Conservation (phyloP, 2,888 invertebrate genomes). For the Elegia similella region DNA sequence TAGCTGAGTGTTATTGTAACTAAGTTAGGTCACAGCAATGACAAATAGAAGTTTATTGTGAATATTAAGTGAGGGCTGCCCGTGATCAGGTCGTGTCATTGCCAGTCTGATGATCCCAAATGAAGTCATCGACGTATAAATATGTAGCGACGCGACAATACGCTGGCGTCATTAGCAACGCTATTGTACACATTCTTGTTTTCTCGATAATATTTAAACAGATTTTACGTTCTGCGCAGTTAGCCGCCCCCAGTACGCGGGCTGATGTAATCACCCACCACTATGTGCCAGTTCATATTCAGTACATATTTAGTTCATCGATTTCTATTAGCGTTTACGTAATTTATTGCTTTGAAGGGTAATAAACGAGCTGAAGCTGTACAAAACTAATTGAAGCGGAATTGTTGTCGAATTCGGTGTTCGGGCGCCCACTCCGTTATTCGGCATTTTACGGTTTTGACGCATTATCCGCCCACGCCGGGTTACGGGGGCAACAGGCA, state of each 20-base stretch:
- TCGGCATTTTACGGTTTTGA: slow-evolving; percentile 40
- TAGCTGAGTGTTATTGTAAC: background rate
- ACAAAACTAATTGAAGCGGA: slow-evolving; percentile 33
- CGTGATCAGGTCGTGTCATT: slow-evolving; percentile 54
- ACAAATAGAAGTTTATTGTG: slow-evolving; percentile 14
- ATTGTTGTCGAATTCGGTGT: slow-evolving; percentile 38
- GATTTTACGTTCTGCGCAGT: slow-evolving; percentile 72
- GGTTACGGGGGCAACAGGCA: slow-evolving; percentile 34
- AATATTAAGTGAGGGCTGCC: slow-evolving; percentile 24
- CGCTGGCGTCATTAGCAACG: slow-evolving; percentile 50
- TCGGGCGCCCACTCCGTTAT: slow-evolving; percentile 37
- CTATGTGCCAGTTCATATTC: slow-evolving; percentile 25
- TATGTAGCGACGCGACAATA: slow-evolving; percentile 45
- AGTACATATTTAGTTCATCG: slow-evolving; percentile 20
- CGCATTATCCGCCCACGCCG: slow-evolving; percentile 44
- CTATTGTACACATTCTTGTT: slow-evolving; percentile 54
- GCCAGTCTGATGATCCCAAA: slow-evolving; percentile 49
- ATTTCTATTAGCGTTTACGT: slow-evolving; percentile 27
- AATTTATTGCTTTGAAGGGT: slow-evolving; percentile 29
- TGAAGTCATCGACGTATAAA: slow-evolving; percentile 61
- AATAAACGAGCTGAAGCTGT: slow-evolving; percentile 35
- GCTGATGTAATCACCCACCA: slow-evolving; percentile 53
- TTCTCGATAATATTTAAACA: slow-evolving; percentile 66
- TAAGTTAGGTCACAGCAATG: slow-evolving; percentile 16
- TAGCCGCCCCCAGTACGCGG: slow-evolving; percentile 37